A percentile compares a stretch with the other conserved stretches of the same genome.
Conservation (phyloP, 2,797 vertebrate species). For the Prionace glauca region DNA sequence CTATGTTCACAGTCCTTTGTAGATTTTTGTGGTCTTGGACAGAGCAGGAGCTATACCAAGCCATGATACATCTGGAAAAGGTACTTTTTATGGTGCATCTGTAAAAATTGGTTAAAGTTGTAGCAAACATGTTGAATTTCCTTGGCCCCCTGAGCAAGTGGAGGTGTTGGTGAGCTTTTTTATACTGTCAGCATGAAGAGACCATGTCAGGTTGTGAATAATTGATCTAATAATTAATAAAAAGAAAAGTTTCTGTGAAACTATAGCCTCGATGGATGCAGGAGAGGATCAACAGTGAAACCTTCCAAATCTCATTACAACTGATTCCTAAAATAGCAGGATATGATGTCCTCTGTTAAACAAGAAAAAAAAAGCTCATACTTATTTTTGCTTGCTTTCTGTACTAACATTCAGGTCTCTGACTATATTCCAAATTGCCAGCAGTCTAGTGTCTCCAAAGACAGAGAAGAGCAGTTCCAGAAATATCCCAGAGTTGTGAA, state of each 20-base stretch:
- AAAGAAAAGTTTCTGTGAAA: neutral
- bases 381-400: neutral
- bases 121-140: too few species aligned
- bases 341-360: neutral
- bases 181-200: too few species aligned
- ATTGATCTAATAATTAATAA: neutral
- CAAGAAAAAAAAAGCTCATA: neutral
- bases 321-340: neutral
- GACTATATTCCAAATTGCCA: neutral
- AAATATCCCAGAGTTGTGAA: slow-evolving; percentile 20
- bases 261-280: neutral
- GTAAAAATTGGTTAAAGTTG: too few species aligned
- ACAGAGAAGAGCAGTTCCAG: neutral
- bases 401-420: neutral
- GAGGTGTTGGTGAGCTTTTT: too few species aligned
- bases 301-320: slow-evolving; percentile 21
- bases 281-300: neutral
- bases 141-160: too few species aligned
- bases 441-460: neutral
- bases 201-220: too few species aligned
- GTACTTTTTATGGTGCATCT: too few species aligned
- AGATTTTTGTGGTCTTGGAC: too few species aligned
- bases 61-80: too few species aligned
- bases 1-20: too few species aligned
- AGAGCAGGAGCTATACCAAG: too few species aligned